Evolutionary conservation across 2,888 invertebrate species (phyloP), one percentile per base, ranked within the genome.

Genomic region (Liopterus haemorrhoidalis): DNA sequence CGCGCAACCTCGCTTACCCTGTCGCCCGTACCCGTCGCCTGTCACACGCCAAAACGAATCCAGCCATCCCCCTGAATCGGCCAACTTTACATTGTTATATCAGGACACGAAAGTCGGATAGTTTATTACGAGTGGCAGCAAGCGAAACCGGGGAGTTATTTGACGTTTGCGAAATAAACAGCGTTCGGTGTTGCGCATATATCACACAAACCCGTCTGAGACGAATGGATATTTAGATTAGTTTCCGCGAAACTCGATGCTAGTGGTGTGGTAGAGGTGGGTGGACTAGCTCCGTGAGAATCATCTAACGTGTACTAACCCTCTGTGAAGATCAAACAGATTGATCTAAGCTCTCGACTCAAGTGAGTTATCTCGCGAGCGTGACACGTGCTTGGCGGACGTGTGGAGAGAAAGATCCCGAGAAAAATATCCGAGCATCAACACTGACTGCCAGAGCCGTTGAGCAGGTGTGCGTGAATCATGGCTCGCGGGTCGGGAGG

Each of bases 141-240:
- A 27, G 31, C 6, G 5, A 31, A 15, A 12, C 8, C 31, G n/a
- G n/a, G n/a, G 57, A 57, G 60, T 59, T 57, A 60, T 59, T 58
- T 59, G 59, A 60, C 61, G 57, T 57, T 58, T 59, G 59, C 57
- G 59, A 61, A 60, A 60, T 61, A 60, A 58, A 59, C 58, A 56
- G 57, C 11, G 28, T 4, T 28, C 30, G 57, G 55, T 56, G 56
- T 52, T 28, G 30, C 50, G 55, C 59, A 59, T 60, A 60, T 60
- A 61, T 61, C 60, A 61, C 39, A 15, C 22, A 25, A 14, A n/a
- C n/a, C 39, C 31, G 41, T 22, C 21, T 24, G 45, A 39, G 39
- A 45, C 45, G 45, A 45, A 45, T 45, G 45, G 45, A 45, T 45
- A 45, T 45, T 45, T 45, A 45, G 45, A 45, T 45, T 45, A 45